These are phyloP conservation scores for Sorex fumeus DNA, from an alignment of 2,113 vertebrate genomes.

Conservation along the genomic window DNA sequence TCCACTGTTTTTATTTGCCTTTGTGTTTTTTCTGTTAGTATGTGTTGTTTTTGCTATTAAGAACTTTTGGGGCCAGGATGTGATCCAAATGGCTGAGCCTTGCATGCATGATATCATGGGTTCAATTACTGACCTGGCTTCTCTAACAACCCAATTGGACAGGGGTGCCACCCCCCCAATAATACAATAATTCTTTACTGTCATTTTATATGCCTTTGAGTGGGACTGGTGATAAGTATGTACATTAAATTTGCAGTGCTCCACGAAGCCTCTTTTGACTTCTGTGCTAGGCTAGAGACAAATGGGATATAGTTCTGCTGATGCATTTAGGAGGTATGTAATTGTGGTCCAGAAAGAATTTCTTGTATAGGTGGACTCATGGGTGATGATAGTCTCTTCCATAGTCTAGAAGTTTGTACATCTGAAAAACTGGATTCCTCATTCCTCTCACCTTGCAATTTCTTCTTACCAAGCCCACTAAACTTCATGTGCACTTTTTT, in stretches of 20 bases:
- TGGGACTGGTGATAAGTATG: neutral
- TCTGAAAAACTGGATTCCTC: neutral
- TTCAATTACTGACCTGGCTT: no score
- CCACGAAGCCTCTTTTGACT: neutral
- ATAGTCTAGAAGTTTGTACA: neutral
- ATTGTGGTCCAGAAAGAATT: neutral
- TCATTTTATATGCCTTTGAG: neutral
- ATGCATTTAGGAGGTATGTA: neutral
- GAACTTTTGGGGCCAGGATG: neutral
- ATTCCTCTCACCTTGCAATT: neutral
- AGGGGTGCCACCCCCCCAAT: no score
- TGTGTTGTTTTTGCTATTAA: neutral
- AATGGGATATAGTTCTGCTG: neutral
- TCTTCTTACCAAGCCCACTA: neutral
- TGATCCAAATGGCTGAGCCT: no score
- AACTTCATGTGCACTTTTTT: slow-evolving; percentile 22
- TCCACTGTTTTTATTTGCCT: slow-evolving; percentile 3
- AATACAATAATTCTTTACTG: neutral
- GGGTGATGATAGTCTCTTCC: neutral
- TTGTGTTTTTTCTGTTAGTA: neutral
- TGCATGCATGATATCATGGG: no score
- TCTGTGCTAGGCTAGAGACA: neutral
- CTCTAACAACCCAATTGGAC: no score
- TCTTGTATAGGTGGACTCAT: neutral
- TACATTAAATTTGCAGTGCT: neutral